Conservation (phyloP, 2,113 vertebrate species). For the Trochalopteron elliotii region DNA sequence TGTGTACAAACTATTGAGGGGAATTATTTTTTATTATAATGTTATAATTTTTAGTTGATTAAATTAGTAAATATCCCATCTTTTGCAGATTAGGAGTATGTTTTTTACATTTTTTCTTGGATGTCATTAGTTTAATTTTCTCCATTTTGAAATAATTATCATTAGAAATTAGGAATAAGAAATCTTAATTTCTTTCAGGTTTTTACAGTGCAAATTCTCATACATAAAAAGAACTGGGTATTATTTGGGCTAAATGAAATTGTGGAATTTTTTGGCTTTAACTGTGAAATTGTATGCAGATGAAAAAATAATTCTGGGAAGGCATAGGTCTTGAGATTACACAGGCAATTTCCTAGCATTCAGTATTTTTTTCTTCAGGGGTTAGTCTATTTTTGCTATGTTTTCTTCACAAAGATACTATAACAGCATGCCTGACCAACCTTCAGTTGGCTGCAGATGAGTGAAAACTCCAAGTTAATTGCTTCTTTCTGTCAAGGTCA, state of each 20-base stretch:
- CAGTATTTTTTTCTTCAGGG: not conserved
- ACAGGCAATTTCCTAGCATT: not conserved
- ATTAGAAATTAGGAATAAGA: not conserved
- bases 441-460: not conserved
- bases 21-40: not conserved
- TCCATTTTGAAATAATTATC: not conserved
- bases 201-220: not conserved
- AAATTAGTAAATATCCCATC: not conserved
- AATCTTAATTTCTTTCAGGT: not conserved
- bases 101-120: not conserved
- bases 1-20: not conserved
- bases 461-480: slow-evolving; percentile 7
- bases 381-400: not conserved
- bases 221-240: not conserved
- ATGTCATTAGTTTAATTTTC: not conserved
- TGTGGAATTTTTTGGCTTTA: not conserved
- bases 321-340: not conserved
- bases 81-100: not conserved
- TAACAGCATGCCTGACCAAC: not conserved
- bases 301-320: not conserved
- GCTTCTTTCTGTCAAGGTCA: slow-evolving; percentile 25
- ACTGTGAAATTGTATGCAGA: not conserved
- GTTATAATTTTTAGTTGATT: not conserved
- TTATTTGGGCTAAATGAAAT: not conserved
- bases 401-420: not conserved